Evolutionary conservation across 2,113 vertebrate genomes (phyloP), one percentile per base, ranked within the genome.

Genomic region (Oenanthe oenanthe): DNA sequence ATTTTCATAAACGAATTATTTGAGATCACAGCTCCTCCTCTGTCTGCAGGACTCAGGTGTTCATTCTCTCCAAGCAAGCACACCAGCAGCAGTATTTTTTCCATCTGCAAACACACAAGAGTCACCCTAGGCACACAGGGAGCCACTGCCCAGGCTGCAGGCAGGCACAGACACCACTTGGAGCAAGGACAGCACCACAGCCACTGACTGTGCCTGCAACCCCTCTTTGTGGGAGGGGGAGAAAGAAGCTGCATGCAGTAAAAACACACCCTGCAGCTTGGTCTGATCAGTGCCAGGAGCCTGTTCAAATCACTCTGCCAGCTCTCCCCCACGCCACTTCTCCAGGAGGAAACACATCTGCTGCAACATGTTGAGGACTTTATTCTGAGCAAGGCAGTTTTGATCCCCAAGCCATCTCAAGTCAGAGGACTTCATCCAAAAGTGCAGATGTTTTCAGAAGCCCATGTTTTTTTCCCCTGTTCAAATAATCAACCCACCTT

Each of bases 291-390:
- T 22, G 40, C 38, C 61, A 42, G 38, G 2, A 66, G n/a, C n/a
- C n/a, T n/a, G n/a, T n/a, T n/a, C n/a, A n/a, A n/a, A n/a, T n/a
- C n/a, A 1, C 1, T 51, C 50, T 51, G 0, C 65, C 54, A 84
- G 17, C 43, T 42, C 21, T 31, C 18, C 50, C 62, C 47, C 32
- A 12, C 5, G 10, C 38, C 72, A 43, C 63, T 34, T 74, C 76
- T 66, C n/a, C 4, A 1, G 17, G 29, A 34, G 7, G n/a, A 54
- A 34, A 22, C 19, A 32, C 12, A n/a, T 19, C 56, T 54, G 47
- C 80, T 72, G 54, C 53, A 71, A 48, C 0, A n/a, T 1, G 1
- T 12, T 0, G 0, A 67, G 29, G 29, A 63, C 32, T 19, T 66
- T n/a, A 48, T 53, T 56, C 74, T 18, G 9, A 61, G 71, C n/a